Base-by-base conservation (phyloP, 2,797 vertebrate species). In the Galago senegalensis region DNA sequence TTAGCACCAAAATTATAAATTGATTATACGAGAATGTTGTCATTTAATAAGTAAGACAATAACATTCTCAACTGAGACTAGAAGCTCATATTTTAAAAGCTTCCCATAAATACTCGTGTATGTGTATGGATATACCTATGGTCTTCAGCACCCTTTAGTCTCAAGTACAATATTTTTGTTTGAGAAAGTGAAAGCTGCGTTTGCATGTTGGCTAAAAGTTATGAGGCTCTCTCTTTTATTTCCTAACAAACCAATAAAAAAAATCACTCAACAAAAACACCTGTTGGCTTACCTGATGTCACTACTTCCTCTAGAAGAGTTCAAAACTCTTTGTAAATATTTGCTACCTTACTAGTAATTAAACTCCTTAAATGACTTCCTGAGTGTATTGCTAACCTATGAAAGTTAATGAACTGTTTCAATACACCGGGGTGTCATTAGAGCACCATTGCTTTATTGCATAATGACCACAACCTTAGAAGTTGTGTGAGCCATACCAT, bases 261-360 rank as follows among this genome's bases (percentile, higher is more conserved):
- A 31, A 70, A 67, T 61, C 60, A 65, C 89, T 97, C 96, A 96
- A 87, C 72, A 87, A 87, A 95, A 97, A 91, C 93, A 97, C 75
- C 95, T 97, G 61, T 34, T 69, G 23, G 21, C 56, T 70, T 81
- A 60, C 21, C 58, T 85, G 75, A 83, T n/a, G 61, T 95, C 58
- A 95, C 43, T 72, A 60, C 23, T 73, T 94, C 76, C 84, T 46
- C 76, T 65, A 56, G 67, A n/a, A 93, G 60, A 79, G 93, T 96
- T 97, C 95, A 95, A 90, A 96, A 67, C 21, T 90, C 84, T 94
- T 75, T 27, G 37, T 86, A 89, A 94, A 76, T n/a, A 83, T 93
- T 81, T 89, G n/a, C 37, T 95, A 56, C 49, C 72, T 80, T 60
- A 69, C 49, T 56, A 56, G 87, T 72, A 89, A 94, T 75, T 92